Percentiles rank a stretch among this genome's conserved stretches.
These are phyloP conservation scores for Tipula lateralis DNA, from an alignment of 2,888 invertebrate species.

Conservation along the genomic window DNA sequence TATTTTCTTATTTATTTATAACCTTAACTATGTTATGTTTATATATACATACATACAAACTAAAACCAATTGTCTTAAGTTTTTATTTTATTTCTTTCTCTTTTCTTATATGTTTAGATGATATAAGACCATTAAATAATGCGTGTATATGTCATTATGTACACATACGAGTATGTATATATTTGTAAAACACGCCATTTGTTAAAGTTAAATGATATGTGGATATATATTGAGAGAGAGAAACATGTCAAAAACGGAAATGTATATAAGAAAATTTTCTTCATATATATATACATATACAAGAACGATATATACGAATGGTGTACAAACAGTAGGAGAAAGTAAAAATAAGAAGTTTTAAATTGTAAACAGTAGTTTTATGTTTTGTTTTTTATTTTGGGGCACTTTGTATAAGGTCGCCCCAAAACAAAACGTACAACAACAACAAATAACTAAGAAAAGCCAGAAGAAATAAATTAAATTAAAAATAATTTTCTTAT, in stretches of 20 bases:
- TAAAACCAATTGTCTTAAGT: slow-evolving; percentile 2
- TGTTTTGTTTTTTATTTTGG: neutral
- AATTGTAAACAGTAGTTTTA: neutral
- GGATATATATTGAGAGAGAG: neutral
- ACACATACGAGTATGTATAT: too few species aligned
- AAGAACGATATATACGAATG: neutral
- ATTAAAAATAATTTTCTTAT: neutral
- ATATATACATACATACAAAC: neutral
- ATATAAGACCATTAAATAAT: neutral
- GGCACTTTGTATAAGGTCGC: slow-evolving; percentile 11
- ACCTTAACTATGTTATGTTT: neutral
- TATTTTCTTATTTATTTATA: neutral
- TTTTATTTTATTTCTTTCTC: neutral
- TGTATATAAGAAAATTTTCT: neutral
- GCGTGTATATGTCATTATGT: neutral
- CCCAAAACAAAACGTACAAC: neutral
- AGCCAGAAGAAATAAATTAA: slow-evolving; percentile 19
- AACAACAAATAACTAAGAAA: neutral
- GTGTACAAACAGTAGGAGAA: neutral
- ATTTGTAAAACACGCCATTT: neutral
- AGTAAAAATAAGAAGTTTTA: slow-evolving; percentile 12
- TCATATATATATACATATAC: neutral
- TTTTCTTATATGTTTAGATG: neutral
- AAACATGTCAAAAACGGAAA: neutral
- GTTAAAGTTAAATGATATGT: neutral